phyloP scores from a whole-genome alignment of 2,888 invertebrate species.

The Drosophila glabriapex region DNA sequence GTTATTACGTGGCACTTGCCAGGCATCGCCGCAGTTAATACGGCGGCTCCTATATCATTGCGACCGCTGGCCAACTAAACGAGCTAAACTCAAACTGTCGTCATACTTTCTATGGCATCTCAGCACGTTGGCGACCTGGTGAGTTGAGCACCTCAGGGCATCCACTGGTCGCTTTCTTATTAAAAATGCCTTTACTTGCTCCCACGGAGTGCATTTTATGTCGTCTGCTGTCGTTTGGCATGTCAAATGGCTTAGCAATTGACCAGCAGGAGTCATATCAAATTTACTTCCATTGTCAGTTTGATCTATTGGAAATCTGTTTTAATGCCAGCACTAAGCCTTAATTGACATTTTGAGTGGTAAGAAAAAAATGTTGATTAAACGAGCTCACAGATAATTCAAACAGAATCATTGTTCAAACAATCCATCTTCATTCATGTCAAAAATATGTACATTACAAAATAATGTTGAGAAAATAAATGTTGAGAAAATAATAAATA shows the following conservation, averaged over 20 bases:
- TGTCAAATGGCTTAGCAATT: slow-evolving; percentile 21
- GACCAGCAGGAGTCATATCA: slow-evolving; percentile 19
- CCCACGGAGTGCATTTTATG: slow-evolving; percentile 6
- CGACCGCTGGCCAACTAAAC: slow-evolving; percentile 36
- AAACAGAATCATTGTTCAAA: neutral
- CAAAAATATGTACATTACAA: neutral
- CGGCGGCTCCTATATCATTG: slow-evolving; percentile 27
- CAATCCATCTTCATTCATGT: neutral
- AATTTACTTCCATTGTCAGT: slow-evolving; percentile 7
- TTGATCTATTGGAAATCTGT: slow-evolving; percentile 11
- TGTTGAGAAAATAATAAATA: neutral
- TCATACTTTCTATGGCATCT: slow-evolving; percentile 57
- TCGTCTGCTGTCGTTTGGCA: slow-evolving; percentile 24
- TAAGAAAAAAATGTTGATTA: neutral
- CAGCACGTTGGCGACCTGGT: neutral
- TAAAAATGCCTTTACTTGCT: slow-evolving; percentile 47
- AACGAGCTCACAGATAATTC: neutral
- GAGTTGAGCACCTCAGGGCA: slow-evolving; percentile 5
- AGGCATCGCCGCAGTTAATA: slow-evolving; percentile 9
- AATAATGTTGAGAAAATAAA: too few species aligned
- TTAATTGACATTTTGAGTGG: slow-evolving; percentile 32
- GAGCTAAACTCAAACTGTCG: slow-evolving; percentile 47
- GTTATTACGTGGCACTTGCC: slow-evolving; percentile 50
- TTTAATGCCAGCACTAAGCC: neutral
- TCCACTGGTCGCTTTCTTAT: slow-evolving; percentile 32